Percentiles rank a stretch among this genome's conserved stretches.
Evolutionary conservation across 2,797 vertebrate genomes (phyloP).

Genomic region (Australoheros facetus): DNA sequence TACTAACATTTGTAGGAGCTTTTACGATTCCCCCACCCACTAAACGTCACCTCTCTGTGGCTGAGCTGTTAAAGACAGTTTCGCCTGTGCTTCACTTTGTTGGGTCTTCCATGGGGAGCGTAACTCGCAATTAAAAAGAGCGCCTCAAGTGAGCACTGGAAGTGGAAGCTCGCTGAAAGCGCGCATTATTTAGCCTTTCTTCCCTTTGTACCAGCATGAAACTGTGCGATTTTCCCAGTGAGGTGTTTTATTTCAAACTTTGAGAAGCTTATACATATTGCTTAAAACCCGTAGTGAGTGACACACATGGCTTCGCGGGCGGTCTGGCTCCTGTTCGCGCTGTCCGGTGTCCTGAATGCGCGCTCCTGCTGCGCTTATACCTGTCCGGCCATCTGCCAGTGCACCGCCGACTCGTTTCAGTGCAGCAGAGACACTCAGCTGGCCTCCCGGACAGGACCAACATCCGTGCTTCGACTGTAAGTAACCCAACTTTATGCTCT

Average conservation of each 20-base stretch:
- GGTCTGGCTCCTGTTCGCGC: slow-evolving; percentile 59
- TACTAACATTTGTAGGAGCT: slow-evolving; percentile 8
- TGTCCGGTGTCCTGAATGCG: slow-evolving; percentile 52
- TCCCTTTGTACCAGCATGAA: slow-evolving; percentile 11
- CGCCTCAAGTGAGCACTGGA: slow-evolving; percentile 55
- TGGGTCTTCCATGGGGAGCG: not conserved
- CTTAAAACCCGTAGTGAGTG: not conserved
- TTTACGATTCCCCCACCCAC: slow-evolving; percentile 59
- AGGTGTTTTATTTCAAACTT: slow-evolving; percentile 7
- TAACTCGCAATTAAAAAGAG: slow-evolving; percentile 37
- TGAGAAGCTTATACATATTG: not conserved
- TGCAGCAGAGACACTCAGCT: slow-evolving; percentile 78
- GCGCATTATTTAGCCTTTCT: slow-evolving; percentile 2
- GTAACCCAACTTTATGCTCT: slow-evolving; percentile 32
- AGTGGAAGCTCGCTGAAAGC: not conserved
- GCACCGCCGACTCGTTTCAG: slow-evolving; percentile 63
- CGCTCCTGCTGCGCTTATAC: slow-evolving; percentile 57
- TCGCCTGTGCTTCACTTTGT: slow-evolving; percentile 16
- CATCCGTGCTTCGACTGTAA: slow-evolving; percentile 59
- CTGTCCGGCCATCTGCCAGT: slow-evolving; percentile 79
- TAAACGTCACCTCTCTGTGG: slow-evolving; percentile 59
- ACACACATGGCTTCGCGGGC: slow-evolving; percentile 54
- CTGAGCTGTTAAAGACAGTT: slow-evolving; percentile 47
- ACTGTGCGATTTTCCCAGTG: not conserved
- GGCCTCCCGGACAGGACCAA: slow-evolving; percentile 31